Evolutionary conservation across 2,888 invertebrate genomes (phyloP).

Genomic region (Tanytarsus gracilentus): DNA sequence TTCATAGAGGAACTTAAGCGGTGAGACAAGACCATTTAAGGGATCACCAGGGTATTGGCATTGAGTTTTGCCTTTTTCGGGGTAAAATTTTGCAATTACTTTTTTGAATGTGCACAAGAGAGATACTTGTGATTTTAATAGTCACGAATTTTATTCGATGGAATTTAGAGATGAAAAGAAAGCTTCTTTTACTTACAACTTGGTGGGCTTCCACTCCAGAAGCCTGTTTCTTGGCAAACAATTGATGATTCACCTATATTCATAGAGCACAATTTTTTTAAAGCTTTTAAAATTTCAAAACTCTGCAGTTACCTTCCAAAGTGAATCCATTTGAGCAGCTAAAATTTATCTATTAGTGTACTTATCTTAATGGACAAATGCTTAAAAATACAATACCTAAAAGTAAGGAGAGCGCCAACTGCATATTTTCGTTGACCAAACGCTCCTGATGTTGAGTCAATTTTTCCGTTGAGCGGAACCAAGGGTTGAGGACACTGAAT

Average conservation of each 20-base stretch:
- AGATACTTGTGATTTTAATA: too few species aligned
- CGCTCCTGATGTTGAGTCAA: constrained; percentile 38
- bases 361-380: too few species aligned
- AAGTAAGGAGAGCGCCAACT: constrained; percentile 72
- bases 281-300: too few species aligned
- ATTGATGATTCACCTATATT: constrained; percentile 64
- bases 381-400: constrained; percentile 65
- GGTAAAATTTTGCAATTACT: too few species aligned
- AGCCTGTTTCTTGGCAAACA: constrained; percentile 78
- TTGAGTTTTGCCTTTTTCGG: constrained; percentile 65
- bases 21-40: constrained; percentile 58
- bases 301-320: too few species aligned
- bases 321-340: too few species aligned
- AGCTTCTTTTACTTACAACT: constrained; percentile 65
- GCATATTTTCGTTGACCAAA: constrained; percentile 54
- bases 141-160: too few species aligned
- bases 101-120: too few species aligned
- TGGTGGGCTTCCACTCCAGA: constrained; percentile 80
- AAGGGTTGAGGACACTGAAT: constrained; percentile 72
- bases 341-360: constrained; percentile 36
- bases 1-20: constrained; percentile 64
- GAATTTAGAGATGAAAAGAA: too few species aligned
- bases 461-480: constrained; percentile 61
- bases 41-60: constrained; percentile 66
- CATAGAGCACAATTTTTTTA: not conserved